These are phyloP conservation scores for Gadopsis marmoratus DNA, from an alignment of 2,797 vertebrate genomes.

Conservation along the genomic window DNA sequence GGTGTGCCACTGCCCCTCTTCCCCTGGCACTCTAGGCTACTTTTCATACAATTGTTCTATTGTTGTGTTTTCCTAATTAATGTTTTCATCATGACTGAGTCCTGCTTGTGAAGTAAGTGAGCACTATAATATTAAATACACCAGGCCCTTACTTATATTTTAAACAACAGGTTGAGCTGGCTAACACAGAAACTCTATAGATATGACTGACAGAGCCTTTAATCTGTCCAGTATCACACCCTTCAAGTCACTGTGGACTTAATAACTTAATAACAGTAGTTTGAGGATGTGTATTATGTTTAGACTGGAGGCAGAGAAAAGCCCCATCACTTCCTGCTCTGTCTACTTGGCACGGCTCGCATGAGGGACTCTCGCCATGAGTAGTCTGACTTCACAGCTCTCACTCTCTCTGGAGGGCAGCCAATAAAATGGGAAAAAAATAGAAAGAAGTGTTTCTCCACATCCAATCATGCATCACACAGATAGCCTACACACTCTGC, in stretches of 20 bases:
- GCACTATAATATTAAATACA: background rate
- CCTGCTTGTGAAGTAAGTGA: background rate
- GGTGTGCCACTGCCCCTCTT: slow-evolving; percentile 60
- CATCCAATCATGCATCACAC: slow-evolving; percentile 15
- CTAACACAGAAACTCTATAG: background rate
- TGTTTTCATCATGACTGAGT: slow-evolving; percentile 7
- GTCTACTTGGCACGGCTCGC: slow-evolving; percentile 49
- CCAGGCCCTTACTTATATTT: background rate
- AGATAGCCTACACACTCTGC: slow-evolving; percentile 13
- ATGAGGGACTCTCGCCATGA: slow-evolving; percentile 49
- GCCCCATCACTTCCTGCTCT: slow-evolving; percentile 19
- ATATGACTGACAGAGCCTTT: slow-evolving; percentile 16
- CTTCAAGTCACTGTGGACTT: background rate
- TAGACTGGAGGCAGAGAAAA: slow-evolving; percentile 38
- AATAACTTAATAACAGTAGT: slow-evolving; percentile 8
- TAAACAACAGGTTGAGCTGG: slow-evolving; percentile 11
- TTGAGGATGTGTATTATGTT: slow-evolving; percentile 19
- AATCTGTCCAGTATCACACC: background rate
- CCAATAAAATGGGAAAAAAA: slow-evolving; percentile 32
- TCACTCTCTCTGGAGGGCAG: slow-evolving; percentile 55
- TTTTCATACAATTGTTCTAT: slow-evolving; percentile 38
- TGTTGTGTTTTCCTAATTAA: slow-evolving; percentile 13
- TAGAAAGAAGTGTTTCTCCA: slow-evolving; percentile 30
- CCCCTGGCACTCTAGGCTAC: slow-evolving; percentile 54
- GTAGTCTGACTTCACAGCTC: slow-evolving; percentile 61